phyloP scores from a whole-genome alignment of 2,888 invertebrate genomes.

The Lutraria lutraria region DNA sequence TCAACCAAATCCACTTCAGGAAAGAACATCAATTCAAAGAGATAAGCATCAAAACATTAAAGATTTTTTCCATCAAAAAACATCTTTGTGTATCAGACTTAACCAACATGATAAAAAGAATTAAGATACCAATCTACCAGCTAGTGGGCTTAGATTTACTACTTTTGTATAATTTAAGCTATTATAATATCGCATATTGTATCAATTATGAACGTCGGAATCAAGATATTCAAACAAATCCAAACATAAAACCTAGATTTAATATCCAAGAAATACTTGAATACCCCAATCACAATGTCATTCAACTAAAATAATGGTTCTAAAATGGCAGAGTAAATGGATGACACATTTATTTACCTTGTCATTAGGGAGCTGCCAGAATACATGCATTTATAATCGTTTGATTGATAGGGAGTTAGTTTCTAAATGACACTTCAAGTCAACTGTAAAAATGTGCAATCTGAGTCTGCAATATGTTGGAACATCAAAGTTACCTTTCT shows the following conservation, averaged over 20 bases:
- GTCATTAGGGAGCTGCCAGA: neutral
- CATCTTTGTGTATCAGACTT: neutral
- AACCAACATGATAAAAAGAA: no score
- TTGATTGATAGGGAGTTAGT: conserved; percentile 4
- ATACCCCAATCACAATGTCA: neutral
- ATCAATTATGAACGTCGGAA: no score
- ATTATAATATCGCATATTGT: no score
- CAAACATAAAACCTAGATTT: no score
- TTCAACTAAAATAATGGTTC: neutral
- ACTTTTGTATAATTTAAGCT: no score
- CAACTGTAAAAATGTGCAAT: conserved; percentile 11
- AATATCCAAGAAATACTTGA: no score
- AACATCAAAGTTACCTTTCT: neutral
- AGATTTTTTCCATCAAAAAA: neutral
- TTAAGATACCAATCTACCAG: no score
- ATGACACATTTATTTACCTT: neutral
- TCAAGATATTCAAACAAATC: no score
- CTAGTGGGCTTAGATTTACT: no score
- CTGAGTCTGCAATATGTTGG: neutral
- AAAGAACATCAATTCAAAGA: neutral
- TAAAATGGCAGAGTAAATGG: neutral
- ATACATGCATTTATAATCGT: neutral
- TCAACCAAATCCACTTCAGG: conserved; percentile 1
- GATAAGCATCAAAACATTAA: neutral
- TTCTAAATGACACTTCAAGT: conserved; percentile 4